phyloP scores from a whole-genome alignment of 2,797 vertebrate species.

The Sitta carolinensis region DNA sequence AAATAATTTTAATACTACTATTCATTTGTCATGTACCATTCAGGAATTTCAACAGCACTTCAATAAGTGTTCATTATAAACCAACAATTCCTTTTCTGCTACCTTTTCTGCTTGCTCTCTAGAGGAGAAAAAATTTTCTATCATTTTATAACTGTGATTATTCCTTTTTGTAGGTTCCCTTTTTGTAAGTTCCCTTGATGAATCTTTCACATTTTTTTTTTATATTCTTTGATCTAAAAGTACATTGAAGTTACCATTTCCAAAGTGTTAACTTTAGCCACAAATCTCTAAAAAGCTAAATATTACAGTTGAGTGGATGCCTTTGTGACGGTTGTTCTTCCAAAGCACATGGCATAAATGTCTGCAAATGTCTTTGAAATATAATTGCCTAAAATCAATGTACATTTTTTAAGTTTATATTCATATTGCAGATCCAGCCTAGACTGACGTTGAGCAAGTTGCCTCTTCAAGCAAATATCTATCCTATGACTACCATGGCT shows the following conservation, averaged over 20 bases:
- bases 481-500: conserved; percentile 87
- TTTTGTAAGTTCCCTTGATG: conserved; percentile 7
- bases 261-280: background rate
- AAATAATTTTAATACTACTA: conserved; percentile 54
- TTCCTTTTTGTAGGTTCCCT: background rate
- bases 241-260: background rate
- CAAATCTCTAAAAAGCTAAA: background rate
- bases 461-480: conserved; percentile 92
- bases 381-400: conserved; percentile 24
- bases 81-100: background rate
- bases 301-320: background rate
- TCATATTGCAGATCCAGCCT: conserved; percentile 85
- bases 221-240: conserved; percentile 38
- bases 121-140: background rate
- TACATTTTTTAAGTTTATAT: conserved; percentile 10
- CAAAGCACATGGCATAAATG: background rate
- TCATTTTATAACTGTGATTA: background rate
- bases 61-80: conserved; percentile 14
- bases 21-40: conserved; percentile 48
- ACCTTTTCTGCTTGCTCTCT: background rate
- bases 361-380: conserved; percentile 29
- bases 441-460: conserved; percentile 84
- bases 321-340: background rate
- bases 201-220: conserved; percentile 22
- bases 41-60: background rate